Conservation (phyloP, 1,140 invertebrate genomes). For the Drosophila biarmipes region DNA sequence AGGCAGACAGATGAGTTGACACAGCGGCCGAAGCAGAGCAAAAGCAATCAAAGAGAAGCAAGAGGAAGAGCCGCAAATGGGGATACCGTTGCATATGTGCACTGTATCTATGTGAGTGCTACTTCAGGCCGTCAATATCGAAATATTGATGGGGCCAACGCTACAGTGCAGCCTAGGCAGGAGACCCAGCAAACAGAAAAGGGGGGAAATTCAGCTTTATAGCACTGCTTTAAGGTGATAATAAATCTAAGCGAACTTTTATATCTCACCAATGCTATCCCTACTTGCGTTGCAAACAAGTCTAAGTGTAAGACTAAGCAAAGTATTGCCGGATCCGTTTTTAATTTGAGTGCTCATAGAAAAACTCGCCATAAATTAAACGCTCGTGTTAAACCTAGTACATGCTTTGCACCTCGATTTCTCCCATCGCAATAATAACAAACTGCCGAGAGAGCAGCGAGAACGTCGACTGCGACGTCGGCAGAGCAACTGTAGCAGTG, state of each 20-base stretch:
- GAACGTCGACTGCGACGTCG: constrained; percentile 18
- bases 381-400: background rate
- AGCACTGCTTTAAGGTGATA: too few species aligned
- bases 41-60: constrained; percentile 45
- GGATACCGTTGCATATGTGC: constrained; percentile 59
- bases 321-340: too few species aligned
- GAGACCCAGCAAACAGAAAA: background rate
- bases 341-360: background rate
- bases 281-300: too few species aligned
- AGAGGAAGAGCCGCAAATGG: constrained; percentile 22
- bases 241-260: too few species aligned
- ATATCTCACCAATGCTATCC: too few species aligned
- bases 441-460: constrained; percentile 27
- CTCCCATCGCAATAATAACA: constrained; percentile 41
- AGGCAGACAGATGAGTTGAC: constrained; percentile 60
- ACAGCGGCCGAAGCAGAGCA: constrained; percentile 41
- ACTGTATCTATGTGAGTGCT: constrained; percentile 49
- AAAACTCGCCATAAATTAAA: background rate
- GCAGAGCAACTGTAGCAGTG: constrained; percentile 39
- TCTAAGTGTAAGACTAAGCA: too few species aligned
- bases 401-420: constrained; percentile 16
- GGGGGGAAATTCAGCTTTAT: too few species aligned
- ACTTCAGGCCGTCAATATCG: constrained; percentile 20
- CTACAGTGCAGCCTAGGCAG: constrained; percentile 16
- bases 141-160: constrained; percentile 24